Conservation (phyloP, 2,888 invertebrate species). For the Dendrolimus houi region DNA sequence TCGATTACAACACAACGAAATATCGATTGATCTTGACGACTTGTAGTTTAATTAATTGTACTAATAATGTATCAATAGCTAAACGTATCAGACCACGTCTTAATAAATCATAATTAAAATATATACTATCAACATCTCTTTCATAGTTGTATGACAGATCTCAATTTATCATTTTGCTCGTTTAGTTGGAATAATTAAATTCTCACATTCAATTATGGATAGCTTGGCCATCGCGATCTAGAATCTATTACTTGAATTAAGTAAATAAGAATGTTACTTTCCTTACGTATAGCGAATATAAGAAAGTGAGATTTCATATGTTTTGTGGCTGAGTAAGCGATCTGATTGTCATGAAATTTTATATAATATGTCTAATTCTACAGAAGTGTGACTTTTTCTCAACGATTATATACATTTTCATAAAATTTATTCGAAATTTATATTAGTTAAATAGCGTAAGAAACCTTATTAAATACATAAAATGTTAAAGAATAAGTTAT, state of each 20-base stretch:
- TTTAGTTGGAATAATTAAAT: slow-evolving; percentile 38
- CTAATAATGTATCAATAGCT: slow-evolving; percentile 14
- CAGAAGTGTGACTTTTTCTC: no score
- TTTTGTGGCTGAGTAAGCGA: no score
- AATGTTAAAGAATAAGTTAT: no score
- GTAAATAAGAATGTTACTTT: not conserved
- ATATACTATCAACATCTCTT: slow-evolving; percentile 35
- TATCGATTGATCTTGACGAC: not conserved
- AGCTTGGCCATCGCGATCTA: slow-evolving; percentile 3
- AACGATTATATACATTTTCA: no score
- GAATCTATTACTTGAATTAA: not conserved
- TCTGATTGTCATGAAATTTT: no score
- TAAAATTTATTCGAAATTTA: no score
- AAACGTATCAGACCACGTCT: slow-evolving; percentile 23
- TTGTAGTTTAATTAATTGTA: slow-evolving; percentile 12
- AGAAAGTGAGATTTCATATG: no score
- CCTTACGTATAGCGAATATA: not conserved
- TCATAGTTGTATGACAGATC: slow-evolving; percentile 26
- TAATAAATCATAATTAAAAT: slow-evolving; percentile 35
- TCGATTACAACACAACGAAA: not conserved
- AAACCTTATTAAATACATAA: no score
- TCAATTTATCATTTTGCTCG: slow-evolving; percentile 38
- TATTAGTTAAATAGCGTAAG: no score
- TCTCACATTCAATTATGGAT: slow-evolving; percentile 20
- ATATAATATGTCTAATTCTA: no score